Evolutionary conservation across 2,888 invertebrate species (phyloP).

Genomic region (Eulithis testata): DNA sequence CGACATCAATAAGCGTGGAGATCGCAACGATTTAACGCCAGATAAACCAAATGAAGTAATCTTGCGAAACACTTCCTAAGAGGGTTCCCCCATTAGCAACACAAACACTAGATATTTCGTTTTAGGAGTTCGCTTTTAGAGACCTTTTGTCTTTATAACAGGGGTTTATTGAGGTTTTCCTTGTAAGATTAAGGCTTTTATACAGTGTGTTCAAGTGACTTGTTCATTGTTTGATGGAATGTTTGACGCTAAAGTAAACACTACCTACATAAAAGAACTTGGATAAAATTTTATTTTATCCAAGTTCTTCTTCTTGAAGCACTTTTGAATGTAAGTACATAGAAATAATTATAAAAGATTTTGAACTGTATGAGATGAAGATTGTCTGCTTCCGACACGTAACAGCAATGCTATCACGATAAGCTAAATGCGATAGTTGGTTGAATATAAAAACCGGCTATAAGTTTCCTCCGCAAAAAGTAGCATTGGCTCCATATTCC

Average conservation of each 20-base stretch:
- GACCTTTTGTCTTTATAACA: conserved; percentile 31
- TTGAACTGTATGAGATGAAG: too few species aligned
- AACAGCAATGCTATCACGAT: too few species aligned
- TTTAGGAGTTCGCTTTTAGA: conserved; percentile 25
- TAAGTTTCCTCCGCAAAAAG: not conserved
- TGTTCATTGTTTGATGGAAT: conserved; percentile 1
- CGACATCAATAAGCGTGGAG: conserved; percentile 11
- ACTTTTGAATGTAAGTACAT: too few species aligned
- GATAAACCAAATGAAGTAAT: conserved; percentile 28
- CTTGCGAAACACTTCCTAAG: conserved; percentile 26
- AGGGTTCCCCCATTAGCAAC: conserved; percentile 31
- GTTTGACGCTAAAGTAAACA: not conserved
- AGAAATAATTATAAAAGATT: too few species aligned
- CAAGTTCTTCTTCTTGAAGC: too few species aligned
- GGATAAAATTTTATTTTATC: too few species aligned
- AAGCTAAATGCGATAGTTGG: too few species aligned
- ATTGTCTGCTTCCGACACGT: too few species aligned
- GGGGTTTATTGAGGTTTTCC: conserved; percentile 19
- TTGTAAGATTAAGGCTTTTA: conserved; percentile 20
- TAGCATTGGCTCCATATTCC: conserved; percentile 10
- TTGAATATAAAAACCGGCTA: too few species aligned
- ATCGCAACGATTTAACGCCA: conserved; percentile 11
- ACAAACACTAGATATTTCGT: conserved; percentile 29
- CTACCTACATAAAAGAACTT: too few species aligned
- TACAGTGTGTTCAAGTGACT: conserved; percentile 2